Conservation (phyloP, 2,888 invertebrate genomes). For the Maniola hyperantus region DNA sequence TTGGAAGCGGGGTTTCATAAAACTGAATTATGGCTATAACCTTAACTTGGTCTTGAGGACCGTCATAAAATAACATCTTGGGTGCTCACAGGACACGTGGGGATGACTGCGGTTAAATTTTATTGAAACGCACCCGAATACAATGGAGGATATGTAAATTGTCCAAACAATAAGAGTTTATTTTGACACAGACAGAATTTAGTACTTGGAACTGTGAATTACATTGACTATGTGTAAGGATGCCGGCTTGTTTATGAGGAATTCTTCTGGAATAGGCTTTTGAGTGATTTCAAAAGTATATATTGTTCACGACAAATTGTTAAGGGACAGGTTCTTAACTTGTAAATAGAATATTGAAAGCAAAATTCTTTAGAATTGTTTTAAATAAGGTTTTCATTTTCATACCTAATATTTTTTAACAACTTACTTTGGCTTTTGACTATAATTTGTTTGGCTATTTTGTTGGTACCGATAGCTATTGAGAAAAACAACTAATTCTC, state of each 20-base stretch:
- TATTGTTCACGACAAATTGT: slow-evolving; percentile 11
- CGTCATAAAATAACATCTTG: slow-evolving; percentile 77
- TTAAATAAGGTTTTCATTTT: too few species aligned
- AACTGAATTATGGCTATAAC: slow-evolving; percentile 80
- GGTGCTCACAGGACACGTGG: slow-evolving; percentile 72
- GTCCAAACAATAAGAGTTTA: slow-evolving; percentile 32
- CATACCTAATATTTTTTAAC: neutral
- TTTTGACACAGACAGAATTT: slow-evolving; percentile 26
- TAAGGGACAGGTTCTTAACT: neutral
- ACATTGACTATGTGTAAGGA: slow-evolving; percentile 24
- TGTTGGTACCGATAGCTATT: neutral
- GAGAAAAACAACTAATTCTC: too few species aligned
- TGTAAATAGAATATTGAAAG: slow-evolving; percentile 1
- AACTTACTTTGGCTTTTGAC: too few species aligned
- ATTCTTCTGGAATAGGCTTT: slow-evolving; percentile 24
- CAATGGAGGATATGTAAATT: slow-evolving; percentile 76
- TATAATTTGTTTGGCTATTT: neutral
- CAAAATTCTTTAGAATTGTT: neutral
- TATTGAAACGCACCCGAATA: slow-evolving; percentile 71
- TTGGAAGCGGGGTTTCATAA: slow-evolving; percentile 79
- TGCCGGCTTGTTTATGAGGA: slow-evolving; percentile 19
- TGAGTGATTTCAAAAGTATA: slow-evolving; percentile 16
- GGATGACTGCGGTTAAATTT: slow-evolving; percentile 75
- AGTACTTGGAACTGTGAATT: slow-evolving; percentile 27
- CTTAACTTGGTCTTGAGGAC: slow-evolving; percentile 75